phyloP scores from a whole-genome alignment of 2,797 vertebrate genomes.

The Enoplosus armatus region DNA sequence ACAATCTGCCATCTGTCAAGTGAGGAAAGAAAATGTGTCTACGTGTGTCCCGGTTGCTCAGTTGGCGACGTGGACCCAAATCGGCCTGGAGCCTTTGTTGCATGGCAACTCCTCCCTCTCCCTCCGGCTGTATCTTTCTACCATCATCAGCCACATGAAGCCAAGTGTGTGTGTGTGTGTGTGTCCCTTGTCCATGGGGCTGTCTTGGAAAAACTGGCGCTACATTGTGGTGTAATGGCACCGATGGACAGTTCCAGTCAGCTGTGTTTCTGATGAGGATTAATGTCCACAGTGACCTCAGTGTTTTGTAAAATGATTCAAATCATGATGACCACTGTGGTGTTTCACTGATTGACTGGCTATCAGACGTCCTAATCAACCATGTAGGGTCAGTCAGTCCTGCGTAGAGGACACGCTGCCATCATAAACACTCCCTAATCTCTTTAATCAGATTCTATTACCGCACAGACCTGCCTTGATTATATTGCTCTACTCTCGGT shows the following conservation, averaged over 20 bases:
- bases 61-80: neutral
- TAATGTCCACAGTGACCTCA: slow-evolving; percentile 15
- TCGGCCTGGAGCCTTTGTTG: neutral
- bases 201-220: slow-evolving; percentile 11
- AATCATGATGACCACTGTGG: slow-evolving; percentile 16
- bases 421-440: slow-evolving; percentile 22
- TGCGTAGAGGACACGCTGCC: slow-evolving; percentile 13
- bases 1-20: slow-evolving; percentile 15
- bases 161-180: neutral
- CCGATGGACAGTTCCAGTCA: slow-evolving; percentile 11
- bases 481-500: slow-evolving; percentile 16
- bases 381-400: slow-evolving; percentile 25
- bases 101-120: neutral
- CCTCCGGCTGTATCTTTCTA: neutral
- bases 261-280: slow-evolving; percentile 32
- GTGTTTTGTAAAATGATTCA: slow-evolving; percentile 33
- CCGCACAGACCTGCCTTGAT: slow-evolving; percentile 12
- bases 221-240: neutral
- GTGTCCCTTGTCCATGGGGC: neutral
- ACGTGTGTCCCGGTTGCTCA: slow-evolving; percentile 12
- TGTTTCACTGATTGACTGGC: slow-evolving; percentile 36
- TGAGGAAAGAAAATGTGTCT: slow-evolving; percentile 12
- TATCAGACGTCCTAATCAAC: slow-evolving; percentile 43
- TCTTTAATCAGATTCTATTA: slow-evolving; percentile 37
- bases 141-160: neutral